Evolutionary conservation across 2,797 vertebrate genomes (phyloP), one percentile per base, ranked within the genome.

Genomic region (Petrocephalus sullivani): DNA sequence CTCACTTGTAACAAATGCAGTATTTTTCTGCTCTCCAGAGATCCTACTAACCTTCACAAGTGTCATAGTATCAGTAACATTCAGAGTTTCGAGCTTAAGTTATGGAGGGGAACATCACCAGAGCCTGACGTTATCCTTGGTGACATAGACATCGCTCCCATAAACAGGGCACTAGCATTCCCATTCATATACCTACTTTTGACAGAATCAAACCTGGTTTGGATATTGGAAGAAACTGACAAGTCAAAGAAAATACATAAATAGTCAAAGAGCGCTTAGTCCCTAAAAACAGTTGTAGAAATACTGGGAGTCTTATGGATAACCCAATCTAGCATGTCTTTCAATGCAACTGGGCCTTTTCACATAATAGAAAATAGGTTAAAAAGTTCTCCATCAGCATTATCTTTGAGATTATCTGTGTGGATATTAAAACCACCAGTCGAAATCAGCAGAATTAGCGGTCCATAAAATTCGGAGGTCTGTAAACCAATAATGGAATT

Each of bases 401-500:
- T 75, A 21, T n/a, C 51, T 71, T 81, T 37, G n/a, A 6, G 23
- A 87, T 85, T 78, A 57, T 87, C 53, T 57, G 71, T 60, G n/a
- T 78, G 87, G 12, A 81, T 21, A 60, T 28, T 78, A 78, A 78
- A 78, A 78, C 19, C 41, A 78, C 41, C 14, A 78, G 33, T 85
- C 53, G 64, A 83, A 58, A 84, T 14, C 51, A 86, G 61, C 23
- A 87, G 28, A 9, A 89, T 51, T 9, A 78, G 23, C 53, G 21
- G 41, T 33, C 88, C 23, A 87, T 16, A 82, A 87, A 84, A 46
- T 89, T 87, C 37, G 21, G 61, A 21, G 81, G 87, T 41, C 81
- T 87, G 53, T 33, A 87, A 56, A 87, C 46, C 8, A 89, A 54
- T 49, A 54, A 87, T 87, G 54, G 41, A 85, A 89, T 87, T 87